Evolutionary conservation across 2,888 invertebrate genomes (phyloP), one percentile per base, ranked within the genome.

Genomic region (Sussaba pulchella): DNA sequence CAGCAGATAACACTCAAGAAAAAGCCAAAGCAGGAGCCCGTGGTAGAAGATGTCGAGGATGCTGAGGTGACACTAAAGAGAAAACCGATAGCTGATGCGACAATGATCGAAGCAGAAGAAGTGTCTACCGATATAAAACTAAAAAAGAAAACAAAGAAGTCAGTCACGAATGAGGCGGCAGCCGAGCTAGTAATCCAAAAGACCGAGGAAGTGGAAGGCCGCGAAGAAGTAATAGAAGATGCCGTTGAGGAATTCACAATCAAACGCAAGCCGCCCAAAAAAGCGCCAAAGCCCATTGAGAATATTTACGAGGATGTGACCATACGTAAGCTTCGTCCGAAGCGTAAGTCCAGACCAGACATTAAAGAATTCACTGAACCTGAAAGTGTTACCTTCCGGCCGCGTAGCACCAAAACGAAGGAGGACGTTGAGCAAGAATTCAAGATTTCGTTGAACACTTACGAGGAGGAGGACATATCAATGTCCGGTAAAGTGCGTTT

Each of bases 401-500:
- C 97, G 10, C 95, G 95, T 92, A 92, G 93, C 4, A 96, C 95
- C 0, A 96, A 96, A 93, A 96, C 96, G 0, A 96, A 96, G 91
- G 97, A 97, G 93, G 96, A 97, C 87, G 96, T 97, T 12, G 97
- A 97, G 89, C 97, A 97, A 93, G 97, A 97, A 92, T 97, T 97
- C 90, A 97, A 96, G 92, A 97, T 97, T 84, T 96, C 96, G 10
- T 92, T 97, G 80, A 96, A 97, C 92, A 96, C 96, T 0, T 97
- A 97, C 90, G 97, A 96, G 45, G 97, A 97, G 92, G 97, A 97
- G 93, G 97, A 97, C 92, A 96, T 97, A 85, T 96, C 96, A 8
- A 96, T 97, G 95, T 95, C 96, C 2, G 96, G 96, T 76, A 97
- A 96, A 92, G 95, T 97, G 0, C 96, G 96, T 92, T 88, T 97